These are phyloP conservation scores for Falco cherrug DNA, from an alignment of 2,797 vertebrate species.

Conservation along the genomic window DNA sequence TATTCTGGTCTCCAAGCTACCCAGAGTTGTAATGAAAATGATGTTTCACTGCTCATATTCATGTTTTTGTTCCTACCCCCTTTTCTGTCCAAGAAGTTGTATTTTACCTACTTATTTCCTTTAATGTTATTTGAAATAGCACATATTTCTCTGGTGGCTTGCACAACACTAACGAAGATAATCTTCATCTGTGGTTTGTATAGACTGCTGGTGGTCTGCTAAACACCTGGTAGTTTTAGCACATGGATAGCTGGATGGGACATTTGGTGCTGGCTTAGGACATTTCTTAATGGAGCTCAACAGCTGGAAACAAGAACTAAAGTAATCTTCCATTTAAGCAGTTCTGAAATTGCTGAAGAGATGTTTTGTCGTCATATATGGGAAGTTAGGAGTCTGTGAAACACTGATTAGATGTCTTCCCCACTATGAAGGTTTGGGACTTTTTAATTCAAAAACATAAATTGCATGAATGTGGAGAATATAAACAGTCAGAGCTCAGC, in stretches of 20 bases:
- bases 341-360: conserved; percentile 13
- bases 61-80: neutral
- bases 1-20: neutral
- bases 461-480: neutral
- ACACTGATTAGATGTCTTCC: neutral
- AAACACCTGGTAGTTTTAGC: conserved; percentile 9
- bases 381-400: neutral
- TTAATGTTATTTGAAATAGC: neutral
- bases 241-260: neutral
- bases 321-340: conserved; percentile 39
- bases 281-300: neutral
- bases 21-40: neutral
- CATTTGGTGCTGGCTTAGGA: conserved; percentile 27
- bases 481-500: neutral
- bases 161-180: neutral
- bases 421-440: neutral
- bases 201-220: conserved; percentile 23
- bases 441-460: neutral
- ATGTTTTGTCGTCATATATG: neutral
- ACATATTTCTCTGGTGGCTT: neutral
- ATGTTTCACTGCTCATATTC: neutral
- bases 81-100: neutral
- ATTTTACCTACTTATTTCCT: neutral
- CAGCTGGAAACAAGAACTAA: conserved; percentile 32
- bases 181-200: neutral